Evolutionary conservation across 2,113 vertebrate genomes (phyloP).

Genomic region (Prinia subflava): DNA sequence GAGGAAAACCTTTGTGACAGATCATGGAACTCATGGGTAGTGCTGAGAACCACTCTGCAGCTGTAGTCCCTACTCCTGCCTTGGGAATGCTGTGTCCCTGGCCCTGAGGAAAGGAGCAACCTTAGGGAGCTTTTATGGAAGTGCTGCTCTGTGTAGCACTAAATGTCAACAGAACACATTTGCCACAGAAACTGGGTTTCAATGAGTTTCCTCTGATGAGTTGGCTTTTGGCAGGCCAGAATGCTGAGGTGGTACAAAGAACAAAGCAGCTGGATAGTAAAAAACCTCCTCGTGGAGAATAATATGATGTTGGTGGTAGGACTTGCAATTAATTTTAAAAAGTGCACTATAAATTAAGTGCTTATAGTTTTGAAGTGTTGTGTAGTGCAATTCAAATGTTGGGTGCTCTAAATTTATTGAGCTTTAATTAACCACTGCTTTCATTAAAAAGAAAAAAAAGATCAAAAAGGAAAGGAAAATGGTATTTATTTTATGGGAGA

Average conservation of each 20-base stretch:
- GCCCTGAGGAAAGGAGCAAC: not conserved
- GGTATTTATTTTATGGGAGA: not conserved
- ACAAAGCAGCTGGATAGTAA: not conserved
- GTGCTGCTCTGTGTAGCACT: not conserved
- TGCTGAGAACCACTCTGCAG: not conserved
- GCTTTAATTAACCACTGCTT: slow-evolving; percentile 3
- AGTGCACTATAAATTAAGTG: not conserved
- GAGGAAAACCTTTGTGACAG: not conserved
- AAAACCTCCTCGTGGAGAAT: not conserved
- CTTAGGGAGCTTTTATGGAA: not conserved
- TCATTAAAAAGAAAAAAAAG: not conserved
- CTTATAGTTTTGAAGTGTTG: not conserved
- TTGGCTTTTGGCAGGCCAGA: not conserved
- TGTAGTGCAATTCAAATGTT: not conserved
- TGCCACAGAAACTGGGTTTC: not conserved
- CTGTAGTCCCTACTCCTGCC: not conserved
- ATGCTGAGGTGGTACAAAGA: not conserved
- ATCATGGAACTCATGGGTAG: not conserved
- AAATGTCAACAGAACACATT: not conserved
- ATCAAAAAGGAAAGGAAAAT: not conserved
- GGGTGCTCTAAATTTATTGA: not conserved
- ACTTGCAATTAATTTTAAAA: not conserved
- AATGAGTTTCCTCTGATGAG: not conserved
- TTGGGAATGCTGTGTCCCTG: not conserved
- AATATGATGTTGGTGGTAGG: fast-evolving